Conservation (phyloP, 2,113 vertebrate genomes). For the Anseranas semipalmata region DNA sequence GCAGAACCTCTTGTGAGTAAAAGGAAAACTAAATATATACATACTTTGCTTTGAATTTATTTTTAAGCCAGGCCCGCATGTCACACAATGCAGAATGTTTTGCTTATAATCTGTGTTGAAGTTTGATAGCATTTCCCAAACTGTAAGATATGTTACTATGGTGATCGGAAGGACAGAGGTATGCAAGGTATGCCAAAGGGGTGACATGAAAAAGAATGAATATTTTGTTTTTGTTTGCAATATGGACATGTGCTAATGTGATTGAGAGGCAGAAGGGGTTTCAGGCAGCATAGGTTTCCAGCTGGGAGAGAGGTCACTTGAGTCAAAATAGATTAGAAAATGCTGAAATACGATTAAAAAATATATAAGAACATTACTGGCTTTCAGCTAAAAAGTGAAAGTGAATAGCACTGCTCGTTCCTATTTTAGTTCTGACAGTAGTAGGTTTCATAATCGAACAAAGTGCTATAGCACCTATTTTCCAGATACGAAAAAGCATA, state of each 20-base stretch:
- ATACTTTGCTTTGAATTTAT: neutral
- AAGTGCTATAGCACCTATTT: neutral
- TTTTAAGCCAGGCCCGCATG: neutral
- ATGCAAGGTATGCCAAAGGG: constrained; percentile 3
- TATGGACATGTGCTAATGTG: neutral
- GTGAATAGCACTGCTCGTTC: neutral
- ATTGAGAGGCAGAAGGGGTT: neutral
- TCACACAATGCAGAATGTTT: neutral
- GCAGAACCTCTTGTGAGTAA: constrained; percentile 95
- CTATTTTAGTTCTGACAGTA: neutral
- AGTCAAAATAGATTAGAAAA: neutral
- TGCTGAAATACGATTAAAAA: neutral
- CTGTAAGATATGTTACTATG: neutral
- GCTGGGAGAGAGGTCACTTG: neutral
- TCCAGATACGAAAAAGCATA: neutral
- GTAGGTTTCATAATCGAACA: neutral
- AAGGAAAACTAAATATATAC: neutral
- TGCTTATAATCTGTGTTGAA: neutral
- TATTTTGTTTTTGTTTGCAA: neutral
- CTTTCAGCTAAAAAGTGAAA: neutral
- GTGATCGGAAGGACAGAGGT: neutral
- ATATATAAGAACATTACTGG: neutral
- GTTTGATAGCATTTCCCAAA: constrained; percentile 3
- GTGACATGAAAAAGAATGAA: neutral
- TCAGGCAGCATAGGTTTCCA: neutral